A percentile compares a stretch with the other conserved stretches of the same genome.
phyloP scores from a whole-genome alignment of 2,888 invertebrate genomes.

The Prosapia bicincta region DNA sequence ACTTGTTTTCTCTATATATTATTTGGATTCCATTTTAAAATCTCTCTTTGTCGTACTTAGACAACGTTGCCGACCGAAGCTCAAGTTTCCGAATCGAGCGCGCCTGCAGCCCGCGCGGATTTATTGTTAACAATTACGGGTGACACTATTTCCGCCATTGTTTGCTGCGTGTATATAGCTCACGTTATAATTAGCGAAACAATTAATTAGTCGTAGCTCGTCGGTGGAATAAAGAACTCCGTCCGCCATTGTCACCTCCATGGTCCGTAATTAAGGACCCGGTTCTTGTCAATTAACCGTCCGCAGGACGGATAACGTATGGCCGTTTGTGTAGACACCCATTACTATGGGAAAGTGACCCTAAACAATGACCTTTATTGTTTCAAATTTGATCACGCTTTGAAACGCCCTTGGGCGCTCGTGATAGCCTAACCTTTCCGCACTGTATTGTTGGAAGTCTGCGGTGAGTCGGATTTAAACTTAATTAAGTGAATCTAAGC shows the following conservation, averaged over 20 bases:
- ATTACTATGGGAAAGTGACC: conserved; percentile 2
- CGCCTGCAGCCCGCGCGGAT: no score
- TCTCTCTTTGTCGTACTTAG: no score
- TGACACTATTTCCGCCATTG: neutral
- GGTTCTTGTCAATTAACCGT: neutral
- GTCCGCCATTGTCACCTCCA: neutral
- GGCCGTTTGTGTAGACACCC: neutral
- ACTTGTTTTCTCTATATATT: no score
- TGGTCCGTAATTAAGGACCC: neutral
- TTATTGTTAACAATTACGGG: neutral
- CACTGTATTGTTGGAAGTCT: neutral
- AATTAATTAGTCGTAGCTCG: neutral
- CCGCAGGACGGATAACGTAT: neutral
- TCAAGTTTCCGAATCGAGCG: no score
- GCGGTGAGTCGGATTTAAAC: neutral
- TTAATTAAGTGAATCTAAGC: neutral
- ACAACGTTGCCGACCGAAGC: no score
- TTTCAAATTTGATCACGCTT: conserved; percentile 2
- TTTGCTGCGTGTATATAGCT: neutral
- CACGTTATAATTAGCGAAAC: neutral
- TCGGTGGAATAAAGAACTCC: neutral
- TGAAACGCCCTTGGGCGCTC: neutral
- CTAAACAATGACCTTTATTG: neutral
- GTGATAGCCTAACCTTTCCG: neutral
- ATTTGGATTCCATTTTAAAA: no score